Evolutionary conservation across 2,797 vertebrate genomes (phyloP), one percentile per base, ranked within the genome.

Genomic region (Podarcis siculus): DNA sequence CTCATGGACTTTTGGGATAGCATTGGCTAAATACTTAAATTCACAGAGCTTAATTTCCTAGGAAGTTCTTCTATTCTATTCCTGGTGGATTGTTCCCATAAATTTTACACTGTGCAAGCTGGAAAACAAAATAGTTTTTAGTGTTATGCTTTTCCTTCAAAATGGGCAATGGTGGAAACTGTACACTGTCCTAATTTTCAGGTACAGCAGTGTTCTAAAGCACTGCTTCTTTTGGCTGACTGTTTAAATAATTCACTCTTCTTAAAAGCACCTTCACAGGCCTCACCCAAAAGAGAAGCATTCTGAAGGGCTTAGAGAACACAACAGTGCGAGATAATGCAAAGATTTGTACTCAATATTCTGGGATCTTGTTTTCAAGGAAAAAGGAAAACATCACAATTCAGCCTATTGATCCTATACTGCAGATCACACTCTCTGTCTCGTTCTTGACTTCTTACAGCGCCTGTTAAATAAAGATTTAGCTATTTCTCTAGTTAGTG

Each of bases 201-300:
- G 69, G 42, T 49, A 72, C 30, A 45, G 21, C 39, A 49, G 9
- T 49, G 45, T 72, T 83, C 42, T 30, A 49, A 83, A 83, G 42
- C 61, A 69, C 35, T n/a, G 39, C 64, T 80, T 27, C 61, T 25
- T 32, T 58, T 35, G 58, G 23, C 58, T 45, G 30, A 42, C 39
- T n/a, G 35, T 32, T 83, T 83, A 55, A 83, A 83, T 83, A 83
- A 83, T 71, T 71, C 39, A 83, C 82, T 49, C 23, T 30, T 72
- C 67, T 72, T 83, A 83, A 83, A 83, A 82, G 42, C 39, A 83
- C 67, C 67, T 72, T 61, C 58, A 27, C 21, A 66, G 35, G 32
- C 21, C 79, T 55, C 42, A 45, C 35, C 42, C 42, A 32, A 37
- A 13, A 82, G 25, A 49, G n/a, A 42, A 72, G 19, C 30, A 55